These are phyloP conservation scores for Rapana venosa DNA, from an alignment of 2,888 invertebrate genomes.

Conservation along the genomic window DNA sequence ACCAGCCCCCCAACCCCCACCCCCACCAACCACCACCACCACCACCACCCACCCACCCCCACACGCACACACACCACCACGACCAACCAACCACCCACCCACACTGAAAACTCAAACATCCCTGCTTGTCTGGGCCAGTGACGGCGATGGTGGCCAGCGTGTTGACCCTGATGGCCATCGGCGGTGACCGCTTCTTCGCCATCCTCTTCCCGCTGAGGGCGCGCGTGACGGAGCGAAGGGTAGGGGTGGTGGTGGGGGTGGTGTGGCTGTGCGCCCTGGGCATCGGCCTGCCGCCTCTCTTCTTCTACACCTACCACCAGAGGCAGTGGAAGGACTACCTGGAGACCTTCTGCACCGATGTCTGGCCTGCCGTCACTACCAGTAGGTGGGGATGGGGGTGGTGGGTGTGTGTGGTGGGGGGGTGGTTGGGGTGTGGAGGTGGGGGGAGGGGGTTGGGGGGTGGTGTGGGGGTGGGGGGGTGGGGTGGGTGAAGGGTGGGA, in stretches of 20 bases:
- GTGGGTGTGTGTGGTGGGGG: not conserved
- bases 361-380: conserved; percentile 61
- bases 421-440: too few relatives aligned
- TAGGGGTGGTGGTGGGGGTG: conserved; percentile 59
- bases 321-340: conserved; percentile 65
- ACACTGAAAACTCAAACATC: not conserved
- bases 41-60: not conserved
- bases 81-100: not conserved
- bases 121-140: conserved; percentile 52
- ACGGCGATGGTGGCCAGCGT: conserved; percentile 70
- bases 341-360: conserved; percentile 69
- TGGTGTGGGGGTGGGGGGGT: not conserved
- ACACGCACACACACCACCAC: not conserved
- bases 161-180: conserved; percentile 69
- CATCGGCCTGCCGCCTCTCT: conserved; percentile 63
- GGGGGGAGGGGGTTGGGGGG: not conserved
- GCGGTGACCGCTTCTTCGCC: conserved; percentile 71
- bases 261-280: conserved; percentile 64
- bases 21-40: too few relatives aligned
- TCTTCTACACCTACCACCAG: conserved; percentile 65
- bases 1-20: too few relatives aligned
- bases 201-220: conserved; percentile 71
- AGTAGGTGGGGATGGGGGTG: not conserved
- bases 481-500: too few relatives aligned
- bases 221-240: conserved; percentile 65